Conservation (phyloP, 2,888 invertebrate species). For the Nemotelus nigrinus region DNA sequence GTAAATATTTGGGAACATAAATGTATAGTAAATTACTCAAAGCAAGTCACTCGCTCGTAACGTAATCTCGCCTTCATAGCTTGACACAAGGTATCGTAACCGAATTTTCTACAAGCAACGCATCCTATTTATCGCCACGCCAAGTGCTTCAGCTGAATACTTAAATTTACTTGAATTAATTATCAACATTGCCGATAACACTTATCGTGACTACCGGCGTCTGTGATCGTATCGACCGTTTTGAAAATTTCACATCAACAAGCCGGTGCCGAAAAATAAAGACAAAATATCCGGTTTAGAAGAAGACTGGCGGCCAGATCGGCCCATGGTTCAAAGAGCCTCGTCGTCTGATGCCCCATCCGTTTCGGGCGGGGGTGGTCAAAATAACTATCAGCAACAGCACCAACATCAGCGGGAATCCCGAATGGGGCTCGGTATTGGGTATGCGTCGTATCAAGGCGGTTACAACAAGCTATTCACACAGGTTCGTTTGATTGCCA, state of each 20-base stretch:
- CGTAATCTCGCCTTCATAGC: no score
- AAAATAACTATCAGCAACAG: conserved; percentile 15
- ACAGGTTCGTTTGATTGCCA: conserved; percentile 58
- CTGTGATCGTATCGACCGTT: neutral
- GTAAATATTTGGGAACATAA: conserved; percentile 6
- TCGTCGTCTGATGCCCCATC: conserved; percentile 65
- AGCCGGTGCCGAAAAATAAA: conserved; percentile 51
- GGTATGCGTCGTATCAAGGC: conserved; percentile 64
- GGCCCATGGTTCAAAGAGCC: conserved; percentile 66
- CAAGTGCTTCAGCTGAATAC: neutral
- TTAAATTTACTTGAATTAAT: neutral
- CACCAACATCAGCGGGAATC: conserved; percentile 60
- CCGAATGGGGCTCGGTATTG: conserved; percentile 64
- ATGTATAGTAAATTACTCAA: neutral
- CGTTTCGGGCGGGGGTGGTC: conserved; percentile 57
- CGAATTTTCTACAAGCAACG: neutral
- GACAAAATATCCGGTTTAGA: conserved; percentile 66
- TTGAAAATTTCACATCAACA: conserved; percentile 9
- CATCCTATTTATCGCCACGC: neutral
- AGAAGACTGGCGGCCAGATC: conserved; percentile 65
- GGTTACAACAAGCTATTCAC: conserved; percentile 66
- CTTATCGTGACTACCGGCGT: no score
- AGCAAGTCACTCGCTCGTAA: no score
- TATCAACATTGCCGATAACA: no score
- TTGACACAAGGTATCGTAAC: neutral